These are phyloP conservation scores for Coreius guichenoti DNA, from an alignment of 2,797 vertebrate species.

Conservation along the genomic window DNA sequence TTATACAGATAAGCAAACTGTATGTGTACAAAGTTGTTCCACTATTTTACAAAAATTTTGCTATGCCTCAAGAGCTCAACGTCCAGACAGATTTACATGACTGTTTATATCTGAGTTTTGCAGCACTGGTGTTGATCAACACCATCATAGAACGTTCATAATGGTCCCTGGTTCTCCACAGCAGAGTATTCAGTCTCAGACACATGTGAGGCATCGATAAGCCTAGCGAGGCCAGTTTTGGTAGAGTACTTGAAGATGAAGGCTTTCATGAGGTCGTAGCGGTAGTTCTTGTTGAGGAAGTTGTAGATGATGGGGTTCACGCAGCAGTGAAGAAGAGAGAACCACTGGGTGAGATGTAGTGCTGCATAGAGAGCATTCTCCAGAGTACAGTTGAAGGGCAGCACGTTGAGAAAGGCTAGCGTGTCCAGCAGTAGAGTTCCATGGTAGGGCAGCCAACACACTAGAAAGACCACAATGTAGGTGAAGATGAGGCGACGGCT, in stretches of 20 bases:
- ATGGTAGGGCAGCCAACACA: constrained; percentile 93
- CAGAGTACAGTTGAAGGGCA: constrained; percentile 87
- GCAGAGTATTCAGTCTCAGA: constrained; percentile 85
- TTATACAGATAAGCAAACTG: constrained; percentile 46
- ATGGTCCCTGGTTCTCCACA: constrained; percentile 58
- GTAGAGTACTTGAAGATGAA: constrained; percentile 94
- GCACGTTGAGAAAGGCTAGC: constrained; percentile 78
- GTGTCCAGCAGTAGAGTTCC: constrained; percentile 84
- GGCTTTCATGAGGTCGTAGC: constrained; percentile 91
- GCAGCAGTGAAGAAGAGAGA: constrained; percentile 89
- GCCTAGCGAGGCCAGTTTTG: constrained; percentile 87
- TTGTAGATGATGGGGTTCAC: constrained; percentile 90
- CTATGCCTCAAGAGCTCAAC: constrained; percentile 9
- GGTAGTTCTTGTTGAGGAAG: constrained; percentile 88
- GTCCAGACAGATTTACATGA: constrained; percentile 21
- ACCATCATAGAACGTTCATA: constrained; percentile 52
- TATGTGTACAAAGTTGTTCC: constrained; percentile 37
- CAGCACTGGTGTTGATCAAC: constrained; percentile 3
- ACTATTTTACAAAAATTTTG: constrained; percentile 36
- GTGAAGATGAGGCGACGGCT: constrained; percentile 85
- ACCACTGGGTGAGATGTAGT: constrained; percentile 87
- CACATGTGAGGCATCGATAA: constrained; percentile 83
- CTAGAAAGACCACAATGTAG: constrained; percentile 88
- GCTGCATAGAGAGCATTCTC: constrained; percentile 86
- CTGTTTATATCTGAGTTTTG: constrained; percentile 35